Evolutionary conservation across 2,888 invertebrate genomes (phyloP), one percentile per base, ranked within the genome.

Genomic region (Drosophila neonasuta): DNA sequence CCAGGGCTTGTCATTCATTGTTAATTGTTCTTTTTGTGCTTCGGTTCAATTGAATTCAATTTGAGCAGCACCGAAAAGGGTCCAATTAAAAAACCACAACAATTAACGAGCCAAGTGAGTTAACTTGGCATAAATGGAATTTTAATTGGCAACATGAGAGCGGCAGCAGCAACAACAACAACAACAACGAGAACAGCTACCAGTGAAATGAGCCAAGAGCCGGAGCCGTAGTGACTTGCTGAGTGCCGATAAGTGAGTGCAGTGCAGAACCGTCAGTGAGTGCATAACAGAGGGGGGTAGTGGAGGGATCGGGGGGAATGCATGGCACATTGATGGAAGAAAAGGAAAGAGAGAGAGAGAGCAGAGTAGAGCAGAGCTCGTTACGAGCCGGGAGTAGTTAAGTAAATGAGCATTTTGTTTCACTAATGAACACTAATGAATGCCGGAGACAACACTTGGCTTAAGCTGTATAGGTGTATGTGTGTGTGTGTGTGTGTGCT

Each of bases 381-480:
- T 82, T 75, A 79, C 74, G 68, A 77, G 80, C 61, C 71, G 74
- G 84, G 83, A 80, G 84, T 79, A 83, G 83, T 86, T 83, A 83
- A 84, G 86, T 87, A 88, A 88, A 88, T 87, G 89, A 88, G 88
- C 88, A 88, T 88, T 89, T 88, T 88, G 87, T 88, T 88, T 86
- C 87, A 88, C 88, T 88, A 88, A 88, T 88, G 88, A 88, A 89
- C 88, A 87, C 86, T 89, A 89, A 89, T 89, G 87, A 88, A 88
- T 86, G 87, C 79, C 83, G 81, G 80, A 84, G 88, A 86, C 82
- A 87, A 83, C 83, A 79, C 86, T 84, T 80, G 74, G 77, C 65
- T 78, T 72, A 74, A 83, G 80, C 63, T 72, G 68, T 65, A 61
- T 66, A 62, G 42, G 63, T 64, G 54, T 34, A 13, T 48, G 58